Base-by-base conservation (phyloP, 1,140 invertebrate species). In the Temnothorax longispinosus region DNA sequence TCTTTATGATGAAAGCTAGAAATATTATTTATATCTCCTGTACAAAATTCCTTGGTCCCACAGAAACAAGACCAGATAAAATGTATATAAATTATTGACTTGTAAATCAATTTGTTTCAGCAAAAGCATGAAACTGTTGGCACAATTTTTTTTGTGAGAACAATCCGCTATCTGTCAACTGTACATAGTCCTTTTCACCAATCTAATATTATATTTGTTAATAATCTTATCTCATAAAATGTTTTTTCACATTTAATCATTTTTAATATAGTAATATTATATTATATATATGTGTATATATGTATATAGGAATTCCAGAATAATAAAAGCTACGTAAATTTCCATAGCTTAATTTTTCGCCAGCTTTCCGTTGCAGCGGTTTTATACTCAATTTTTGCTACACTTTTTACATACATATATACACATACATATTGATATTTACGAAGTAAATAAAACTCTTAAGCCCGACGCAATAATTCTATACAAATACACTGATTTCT, bases 401-500 rank as follows among this genome's bases (percentile, higher is more conserved):
- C 27, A 60, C 27, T 71, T 27, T 60, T 38, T 50, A 82, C 77
- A 18, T 67, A 71, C 7, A 69, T n/a, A 82, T 8, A 41, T 67
- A 89, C 18, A 27, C 41, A 86, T 21, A 72, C 35, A 86, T 38
- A 85, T 44, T 35, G 7, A 85, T 81, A 47, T 13, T 50, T 47
- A 81, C 67, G 67, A 80, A 88, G 76, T 89, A 91, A 89, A 72
- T 92, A 90, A 91, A 90, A 86, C 7, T 91, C 85, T 93, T 92
- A 92, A 89, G 86, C 85, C 77, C 58, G 86, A 91, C 80, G 88
- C 87, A 89, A 88, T 91, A 90, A 58, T 91, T 92, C 90, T 93
- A 92, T 92, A 92, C 89, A 93, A 88, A 91, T 92, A 91, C 90
- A 91, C 60, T 91, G 88, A 91, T 90, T 89, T 87, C 88, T 82